Percentiles rank a stretch among this genome's conserved stretches.
Conservation (phyloP, 2,797 vertebrate genomes). For the Gymnothorax reevesii region DNA sequence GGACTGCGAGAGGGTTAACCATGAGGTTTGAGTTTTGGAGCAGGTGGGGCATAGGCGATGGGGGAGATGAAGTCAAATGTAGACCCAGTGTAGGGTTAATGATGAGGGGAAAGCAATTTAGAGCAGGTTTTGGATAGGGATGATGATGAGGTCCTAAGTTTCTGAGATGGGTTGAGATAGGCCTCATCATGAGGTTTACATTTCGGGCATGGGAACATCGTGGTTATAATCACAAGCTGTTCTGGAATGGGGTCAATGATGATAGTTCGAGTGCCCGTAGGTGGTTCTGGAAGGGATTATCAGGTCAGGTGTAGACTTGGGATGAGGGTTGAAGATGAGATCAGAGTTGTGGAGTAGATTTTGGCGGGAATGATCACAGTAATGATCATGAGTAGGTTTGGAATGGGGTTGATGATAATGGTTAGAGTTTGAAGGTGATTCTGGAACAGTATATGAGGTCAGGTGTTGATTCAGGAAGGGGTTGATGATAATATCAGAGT, state of each 20-base stretch:
- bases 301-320: no score
- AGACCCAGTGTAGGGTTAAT: no score
- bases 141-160: not conserved
- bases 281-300: not conserved
- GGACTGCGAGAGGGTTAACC: not conserved
- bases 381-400: not conserved
- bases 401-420: not conserved
- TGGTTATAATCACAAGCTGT: no score
- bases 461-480: not conserved
- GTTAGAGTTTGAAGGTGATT: not conserved
- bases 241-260: no score
- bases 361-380: not conserved
- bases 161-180: not conserved
- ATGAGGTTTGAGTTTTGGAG: not conserved
- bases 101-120: not conserved
- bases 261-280: no score
- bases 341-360: not conserved
- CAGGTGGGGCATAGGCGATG: no score
- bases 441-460: not conserved
- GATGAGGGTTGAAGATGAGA: not conserved
- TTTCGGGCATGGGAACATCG: no score
- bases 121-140: not conserved
- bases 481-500: not conserved
- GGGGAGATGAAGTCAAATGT: not conserved
- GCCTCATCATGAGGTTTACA: no score